Evolutionary conservation across 2,797 vertebrate genomes (phyloP).

Genomic region (Euthynnus affinis): DNA sequence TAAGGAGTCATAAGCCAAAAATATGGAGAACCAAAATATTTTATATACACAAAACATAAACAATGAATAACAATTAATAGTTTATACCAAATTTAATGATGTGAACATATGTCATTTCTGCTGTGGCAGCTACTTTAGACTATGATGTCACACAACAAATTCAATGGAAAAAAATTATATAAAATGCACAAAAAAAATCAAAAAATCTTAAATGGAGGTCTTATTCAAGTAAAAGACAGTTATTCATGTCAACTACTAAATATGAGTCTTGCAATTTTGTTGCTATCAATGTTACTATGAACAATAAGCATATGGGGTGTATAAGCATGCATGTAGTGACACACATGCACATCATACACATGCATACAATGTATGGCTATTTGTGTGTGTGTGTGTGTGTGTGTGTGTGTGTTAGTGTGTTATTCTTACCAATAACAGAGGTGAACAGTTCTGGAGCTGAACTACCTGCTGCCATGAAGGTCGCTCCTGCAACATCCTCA

Average conservation of each 20-base stretch:
- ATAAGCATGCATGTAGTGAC: too few species aligned
- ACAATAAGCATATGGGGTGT: background rate
- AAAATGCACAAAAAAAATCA: too few species aligned
- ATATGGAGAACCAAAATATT: too few species aligned
- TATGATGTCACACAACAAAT: too few species aligned
- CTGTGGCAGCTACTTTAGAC: too few species aligned
- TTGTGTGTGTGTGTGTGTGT: constrained; percentile 4
- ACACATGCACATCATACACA: too few species aligned
- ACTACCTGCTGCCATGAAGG: constrained; percentile 98
- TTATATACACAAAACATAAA: too few species aligned
- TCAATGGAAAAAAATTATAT: too few species aligned
- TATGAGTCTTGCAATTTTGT: background rate
- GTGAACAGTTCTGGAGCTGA: constrained; percentile 98
- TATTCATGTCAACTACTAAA: background rate
- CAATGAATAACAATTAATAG: too few species aligned
- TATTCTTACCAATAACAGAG: constrained; percentile 94
- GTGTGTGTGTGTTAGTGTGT: constrained; percentile 7
- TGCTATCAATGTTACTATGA: background rate
- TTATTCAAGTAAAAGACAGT: background rate
- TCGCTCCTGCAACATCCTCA: constrained; percentile 97
- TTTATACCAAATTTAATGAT: too few species aligned
- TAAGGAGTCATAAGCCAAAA: too few species aligned
- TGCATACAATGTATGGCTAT: background rate
- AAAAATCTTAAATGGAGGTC: background rate
- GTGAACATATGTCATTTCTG: too few species aligned